Evolutionary conservation across 1,140 invertebrate genomes (phyloP).

Genomic region (Penaeus japonicus): DNA sequence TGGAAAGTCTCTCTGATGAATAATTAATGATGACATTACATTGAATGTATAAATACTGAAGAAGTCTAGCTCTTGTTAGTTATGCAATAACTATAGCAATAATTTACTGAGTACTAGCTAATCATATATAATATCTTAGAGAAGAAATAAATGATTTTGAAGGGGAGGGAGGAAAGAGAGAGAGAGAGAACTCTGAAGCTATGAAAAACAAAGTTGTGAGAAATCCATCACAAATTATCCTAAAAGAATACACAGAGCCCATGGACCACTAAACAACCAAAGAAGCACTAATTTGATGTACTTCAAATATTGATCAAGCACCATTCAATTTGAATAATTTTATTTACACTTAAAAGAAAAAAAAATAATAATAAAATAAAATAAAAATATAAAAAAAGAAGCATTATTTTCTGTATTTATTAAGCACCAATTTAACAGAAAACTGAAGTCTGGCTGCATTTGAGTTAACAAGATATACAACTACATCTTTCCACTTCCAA

Average conservation of each 20-base stretch:
- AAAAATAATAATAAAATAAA: background rate
- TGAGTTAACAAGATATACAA: constrained; percentile 26
- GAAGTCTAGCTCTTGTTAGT: no score
- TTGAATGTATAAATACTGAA: no score
- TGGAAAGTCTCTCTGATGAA: no score
- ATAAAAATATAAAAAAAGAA: background rate
- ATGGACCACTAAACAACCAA: constrained; percentile 33
- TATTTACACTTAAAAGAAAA: background rate
- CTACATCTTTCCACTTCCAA: constrained; percentile 1
- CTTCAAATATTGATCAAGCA: constrained; percentile 36
- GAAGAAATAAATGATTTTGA: no score
- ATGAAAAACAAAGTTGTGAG: background rate
- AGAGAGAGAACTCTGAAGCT: background rate
- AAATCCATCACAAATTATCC: constrained; percentile 29
- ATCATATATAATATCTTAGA: no score
- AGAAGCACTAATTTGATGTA: background rate
- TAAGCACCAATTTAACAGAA: background rate
- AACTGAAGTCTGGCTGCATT: constrained; percentile 17
- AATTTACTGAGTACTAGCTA: no score
- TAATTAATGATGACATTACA: no score
- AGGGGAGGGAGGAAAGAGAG: no score
- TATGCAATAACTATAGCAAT: no score
- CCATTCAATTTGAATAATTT: constrained; percentile 22
- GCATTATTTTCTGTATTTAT: background rate
- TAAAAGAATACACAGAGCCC: constrained; percentile 39